A percentile compares a stretch with the other conserved stretches of the same genome.
Conservation (phyloP, 2,888 invertebrate species). For the Eueremaeus valkanovi region DNA sequence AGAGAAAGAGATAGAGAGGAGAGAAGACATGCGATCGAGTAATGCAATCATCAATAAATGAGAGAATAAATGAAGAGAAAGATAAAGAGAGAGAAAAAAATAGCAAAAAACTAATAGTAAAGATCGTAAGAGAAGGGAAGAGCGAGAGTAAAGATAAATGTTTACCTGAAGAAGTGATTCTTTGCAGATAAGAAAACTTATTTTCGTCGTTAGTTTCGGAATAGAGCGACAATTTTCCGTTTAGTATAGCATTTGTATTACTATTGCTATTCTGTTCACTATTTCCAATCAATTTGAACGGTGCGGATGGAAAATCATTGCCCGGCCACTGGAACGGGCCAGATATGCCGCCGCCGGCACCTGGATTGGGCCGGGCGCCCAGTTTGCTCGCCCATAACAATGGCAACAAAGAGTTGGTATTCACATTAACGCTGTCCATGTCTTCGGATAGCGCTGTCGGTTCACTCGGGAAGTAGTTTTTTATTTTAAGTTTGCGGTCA, state of each 20-base stretch:
- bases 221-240: constrained; percentile 6
- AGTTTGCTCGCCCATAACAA: constrained; percentile 46
- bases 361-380: constrained; percentile 34
- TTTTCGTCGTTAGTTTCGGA: not conserved
- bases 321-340: not conserved
- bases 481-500: no score
- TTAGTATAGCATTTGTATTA: not conserved
- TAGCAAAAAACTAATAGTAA: no score
- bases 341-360: not conserved
- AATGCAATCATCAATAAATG: no score
- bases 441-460: no score
- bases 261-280: not conserved
- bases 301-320: constrained; percentile 3
- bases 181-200: not conserved
- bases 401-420: constrained; percentile 45
- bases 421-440: constrained; percentile 40
- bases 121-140: no score
- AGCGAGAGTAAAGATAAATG: no score
- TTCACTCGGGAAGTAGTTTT: no score
- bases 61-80: no score
- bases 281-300: not conserved
- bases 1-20: no score
- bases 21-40: no score
- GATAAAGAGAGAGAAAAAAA: no score
- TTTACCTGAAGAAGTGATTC: constrained; percentile 25